Percentiles rank a stretch among this genome's conserved stretches.
Evolutionary conservation across 2,797 vertebrate genomes (phyloP).

Genomic region (Atherinosoma microstoma): DNA sequence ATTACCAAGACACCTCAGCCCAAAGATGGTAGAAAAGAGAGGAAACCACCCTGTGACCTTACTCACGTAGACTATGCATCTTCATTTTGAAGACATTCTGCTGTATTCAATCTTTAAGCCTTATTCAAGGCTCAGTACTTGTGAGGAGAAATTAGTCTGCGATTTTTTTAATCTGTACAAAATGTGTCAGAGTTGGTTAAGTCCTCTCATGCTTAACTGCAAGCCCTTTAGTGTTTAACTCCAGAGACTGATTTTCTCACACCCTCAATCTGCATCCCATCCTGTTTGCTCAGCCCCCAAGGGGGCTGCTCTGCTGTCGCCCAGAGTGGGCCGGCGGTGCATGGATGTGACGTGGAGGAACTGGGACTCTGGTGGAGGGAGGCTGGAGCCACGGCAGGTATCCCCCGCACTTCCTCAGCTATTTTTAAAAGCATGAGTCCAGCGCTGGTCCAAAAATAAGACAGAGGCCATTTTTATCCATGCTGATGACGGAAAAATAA

Average conservation of each 20-base stretch:
- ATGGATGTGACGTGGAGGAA: conserved; percentile 75
- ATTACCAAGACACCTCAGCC: conserved; percentile 70
- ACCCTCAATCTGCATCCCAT: conserved; percentile 70
- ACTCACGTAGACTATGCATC: conserved; percentile 44
- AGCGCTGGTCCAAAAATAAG: conserved; percentile 83
- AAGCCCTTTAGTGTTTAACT: conserved; percentile 45
- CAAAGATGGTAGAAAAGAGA: conserved; percentile 61
- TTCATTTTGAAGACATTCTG: conserved; percentile 42
- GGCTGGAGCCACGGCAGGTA: conserved; percentile 78
- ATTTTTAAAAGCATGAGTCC: conserved; percentile 82
- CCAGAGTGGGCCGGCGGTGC: conserved; percentile 55
- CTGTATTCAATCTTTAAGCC: conserved; percentile 31
- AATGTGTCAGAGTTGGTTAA: conserved; percentile 39
- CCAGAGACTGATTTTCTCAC: conserved; percentile 72
- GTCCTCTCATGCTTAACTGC: conserved; percentile 31
- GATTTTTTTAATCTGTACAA: conserved; percentile 18
- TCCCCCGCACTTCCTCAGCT: conserved; percentile 82
- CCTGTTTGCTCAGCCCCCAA: conserved; percentile 70
- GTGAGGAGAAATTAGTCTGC: conserved; percentile 26
- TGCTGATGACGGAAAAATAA: conserved; percentile 65
- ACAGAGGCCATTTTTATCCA: conserved; percentile 80
- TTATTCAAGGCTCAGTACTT: background rate
- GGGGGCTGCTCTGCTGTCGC: conserved; percentile 48
- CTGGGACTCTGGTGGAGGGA: conserved; percentile 65
- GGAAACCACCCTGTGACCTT: conserved; percentile 63